Evolutionary conservation across 2,888 invertebrate species (phyloP), one percentile per base, ranked within the genome.

Genomic region (Desoria tigrina): DNA sequence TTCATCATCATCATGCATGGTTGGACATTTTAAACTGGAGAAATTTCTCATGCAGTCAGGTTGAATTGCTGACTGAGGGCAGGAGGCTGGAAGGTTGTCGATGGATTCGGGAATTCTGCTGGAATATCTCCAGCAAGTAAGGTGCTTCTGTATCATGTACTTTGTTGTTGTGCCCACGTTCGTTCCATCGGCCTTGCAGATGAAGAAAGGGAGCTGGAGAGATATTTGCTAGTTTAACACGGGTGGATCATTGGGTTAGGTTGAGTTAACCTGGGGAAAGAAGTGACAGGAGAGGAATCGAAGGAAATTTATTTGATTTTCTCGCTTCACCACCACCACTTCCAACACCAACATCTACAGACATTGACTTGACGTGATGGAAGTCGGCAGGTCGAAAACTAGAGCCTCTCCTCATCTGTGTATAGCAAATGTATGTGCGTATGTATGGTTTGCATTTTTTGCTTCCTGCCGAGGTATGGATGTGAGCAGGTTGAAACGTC

Each of bases 241-340:
- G 32, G 32, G n/a, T n/a, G n/a, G 6, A 32, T 32, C 32, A 32
- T 32, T 11, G 32, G 32, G 32, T 32, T 32, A 32, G n/a, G 45
- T 51, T 23, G 26, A 51, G 24, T 66, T 64, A 69, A 69, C 67
- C 63, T 68, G 69, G 51, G 58, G 58, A 61, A 66, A 68, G 63
- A 65, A 66, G 65, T 69, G 74, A 68, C 68, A 66, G 66, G 69
- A 70, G 64, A 71, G 68, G 71, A 73, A 73, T 73, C 64, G 73
- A 71, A 68, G 68, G 74, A 74, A 72, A 73, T 74, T 74, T 74
- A 74, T 74, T 74, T 72, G 74, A 74, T 74, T 74, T 74, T 71
- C 74, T 68, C 67, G 69, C 69, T 71, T 71, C 70, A 69, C 65
- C 71, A 71, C 66, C 66, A 61, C 57, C 70, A n/a, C n/a, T n/a